Evolutionary conservation across 2,888 invertebrate genomes (phyloP).

Genomic region (Hedya salicella): DNA sequence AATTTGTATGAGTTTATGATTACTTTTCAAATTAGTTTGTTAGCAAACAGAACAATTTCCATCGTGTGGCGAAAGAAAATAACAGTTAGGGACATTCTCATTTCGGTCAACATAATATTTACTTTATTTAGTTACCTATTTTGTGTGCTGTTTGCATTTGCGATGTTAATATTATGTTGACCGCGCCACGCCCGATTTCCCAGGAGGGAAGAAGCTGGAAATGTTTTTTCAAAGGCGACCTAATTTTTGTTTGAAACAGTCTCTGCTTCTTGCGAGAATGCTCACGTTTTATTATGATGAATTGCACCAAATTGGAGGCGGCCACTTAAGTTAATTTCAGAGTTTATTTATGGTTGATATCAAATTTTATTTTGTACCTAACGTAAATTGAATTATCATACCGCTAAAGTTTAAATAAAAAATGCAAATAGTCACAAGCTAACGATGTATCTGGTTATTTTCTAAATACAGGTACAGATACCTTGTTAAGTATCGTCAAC

Average conservation of each 20-base stretch:
- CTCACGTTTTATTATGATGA: neutral
- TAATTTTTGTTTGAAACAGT: neutral
- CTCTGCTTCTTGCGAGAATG: neutral
- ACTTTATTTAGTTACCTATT: conserved; percentile 3
- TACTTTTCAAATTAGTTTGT: neutral
- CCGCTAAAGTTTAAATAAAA: no score
- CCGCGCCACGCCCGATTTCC: conserved; percentile 23
- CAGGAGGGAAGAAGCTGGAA: conserved; percentile 1
- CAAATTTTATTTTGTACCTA: neutral
- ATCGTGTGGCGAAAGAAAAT: conserved; percentile 4
- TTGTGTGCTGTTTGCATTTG: conserved; percentile 23
- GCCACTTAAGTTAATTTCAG: neutral
- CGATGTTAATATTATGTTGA: conserved; percentile 22
- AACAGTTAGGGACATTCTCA: conserved; percentile 11
- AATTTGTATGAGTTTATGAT: neutral
- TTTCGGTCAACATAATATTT: neutral
- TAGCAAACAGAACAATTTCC: conserved; percentile 5
- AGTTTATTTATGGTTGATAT: neutral
- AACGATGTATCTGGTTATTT: no score
- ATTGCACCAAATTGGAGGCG: neutral
- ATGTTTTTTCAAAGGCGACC: conserved; percentile 20
- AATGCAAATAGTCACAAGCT: no score
- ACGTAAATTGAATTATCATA: no score
- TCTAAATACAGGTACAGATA: no score
- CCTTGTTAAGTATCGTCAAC: no score